These are phyloP conservation scores for Tyria jacobaeae DNA, from an alignment of 2,888 invertebrate species.

Conservation along the genomic window DNA sequence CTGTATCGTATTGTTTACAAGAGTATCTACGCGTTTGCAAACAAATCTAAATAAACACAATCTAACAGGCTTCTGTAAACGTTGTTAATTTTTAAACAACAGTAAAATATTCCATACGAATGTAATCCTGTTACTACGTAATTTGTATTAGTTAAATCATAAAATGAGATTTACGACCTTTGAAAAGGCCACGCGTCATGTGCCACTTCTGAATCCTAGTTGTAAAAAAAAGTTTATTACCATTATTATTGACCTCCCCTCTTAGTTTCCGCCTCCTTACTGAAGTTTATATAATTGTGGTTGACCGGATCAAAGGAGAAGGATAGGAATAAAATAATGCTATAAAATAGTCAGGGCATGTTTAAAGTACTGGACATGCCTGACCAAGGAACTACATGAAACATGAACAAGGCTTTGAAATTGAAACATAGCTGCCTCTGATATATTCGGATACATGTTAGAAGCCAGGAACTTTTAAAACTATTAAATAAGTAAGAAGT, in stretches of 20 bases:
- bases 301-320: too few species aligned
- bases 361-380: too few species aligned
- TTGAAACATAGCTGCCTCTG: neutral
- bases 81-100: constrained; percentile 19
- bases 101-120: constrained; percentile 15
- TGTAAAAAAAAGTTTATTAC: neutral
- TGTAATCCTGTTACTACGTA: constrained; percentile 17
- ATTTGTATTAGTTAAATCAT: constrained; percentile 11
- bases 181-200: neutral
- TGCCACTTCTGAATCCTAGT: neutral
- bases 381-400: too few species aligned
- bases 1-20: neutral
- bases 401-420: neutral
- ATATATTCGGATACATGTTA: neutral
- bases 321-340: too few species aligned
- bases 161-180: constrained; percentile 13
- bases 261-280: too few species aligned
- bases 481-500: neutral
- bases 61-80: constrained; percentile 16
- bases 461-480: neutral
- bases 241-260: neutral
- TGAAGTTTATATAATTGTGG: too few species aligned
- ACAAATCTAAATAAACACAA: constrained; percentile 22
- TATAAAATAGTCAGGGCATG: too few species aligned
- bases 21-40: constrained; percentile 11